Conservation (phyloP, 2,888 invertebrate species). For the Eilema depressum region DNA sequence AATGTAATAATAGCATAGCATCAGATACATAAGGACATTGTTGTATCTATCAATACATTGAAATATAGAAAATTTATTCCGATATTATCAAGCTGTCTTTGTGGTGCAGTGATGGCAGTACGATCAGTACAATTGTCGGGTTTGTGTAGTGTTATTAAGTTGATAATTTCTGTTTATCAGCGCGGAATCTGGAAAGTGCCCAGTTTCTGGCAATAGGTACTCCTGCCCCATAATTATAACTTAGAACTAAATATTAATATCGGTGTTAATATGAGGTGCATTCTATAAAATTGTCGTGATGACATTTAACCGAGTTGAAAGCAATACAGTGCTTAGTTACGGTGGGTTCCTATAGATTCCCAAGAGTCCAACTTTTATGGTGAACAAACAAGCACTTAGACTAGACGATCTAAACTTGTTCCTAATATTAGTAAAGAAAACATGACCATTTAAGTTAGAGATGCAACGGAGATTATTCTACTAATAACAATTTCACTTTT, state of each 20-base stretch:
- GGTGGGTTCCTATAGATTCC: not conserved
- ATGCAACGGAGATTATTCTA: not conserved
- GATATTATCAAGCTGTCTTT: not conserved
- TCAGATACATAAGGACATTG: not conserved
- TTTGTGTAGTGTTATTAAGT: not conserved
- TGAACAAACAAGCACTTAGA: not conserved
- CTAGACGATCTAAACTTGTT: not conserved
- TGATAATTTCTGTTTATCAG: not conserved
- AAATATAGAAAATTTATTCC: not conserved
- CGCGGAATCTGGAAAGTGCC: not conserved
- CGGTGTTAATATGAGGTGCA: not conserved
- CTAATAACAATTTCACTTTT: not conserved
- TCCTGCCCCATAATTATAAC: not conserved
- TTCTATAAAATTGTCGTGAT: not conserved
- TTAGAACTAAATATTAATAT: not conserved
- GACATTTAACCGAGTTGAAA: not conserved
- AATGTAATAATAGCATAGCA: slow-evolving; percentile 8
- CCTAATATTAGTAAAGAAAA: not conserved
- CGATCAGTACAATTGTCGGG: not conserved
- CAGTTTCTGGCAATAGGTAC: not conserved
- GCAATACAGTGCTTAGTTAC: not conserved
- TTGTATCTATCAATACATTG: not conserved
- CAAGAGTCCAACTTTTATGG: not conserved
- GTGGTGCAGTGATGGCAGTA: not conserved
- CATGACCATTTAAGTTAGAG: not conserved